These are phyloP conservation scores for Ectropis crepuscularia DNA, from an alignment of 2,888 invertebrate species.

Conservation along the genomic window DNA sequence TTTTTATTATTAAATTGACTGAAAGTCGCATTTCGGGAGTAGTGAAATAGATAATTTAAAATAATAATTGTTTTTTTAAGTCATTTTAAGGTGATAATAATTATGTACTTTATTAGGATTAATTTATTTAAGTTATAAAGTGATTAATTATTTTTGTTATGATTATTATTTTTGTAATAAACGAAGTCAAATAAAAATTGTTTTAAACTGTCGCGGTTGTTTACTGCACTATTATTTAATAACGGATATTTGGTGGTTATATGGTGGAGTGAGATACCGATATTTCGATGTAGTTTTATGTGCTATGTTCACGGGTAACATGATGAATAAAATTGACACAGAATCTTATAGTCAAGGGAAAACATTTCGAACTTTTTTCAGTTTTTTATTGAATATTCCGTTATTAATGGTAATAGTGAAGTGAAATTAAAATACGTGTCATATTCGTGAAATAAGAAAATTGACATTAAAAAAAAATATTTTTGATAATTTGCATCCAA, in stretches of 20 bases:
- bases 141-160: conserved; percentile 38
- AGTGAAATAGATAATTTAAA: conserved; percentile 14
- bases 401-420: too few relatives aligned
- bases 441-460: neutral
- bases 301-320: too few relatives aligned
- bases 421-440: neutral
- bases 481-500: too few relatives aligned
- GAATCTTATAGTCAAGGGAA: too few relatives aligned
- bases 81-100: conserved; percentile 43
- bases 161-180: conserved; percentile 17
- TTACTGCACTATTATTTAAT: too few relatives aligned
- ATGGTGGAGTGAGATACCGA: too few relatives aligned
- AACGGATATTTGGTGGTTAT: too few relatives aligned
- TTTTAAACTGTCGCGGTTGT: neutral
- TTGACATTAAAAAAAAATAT: too few relatives aligned
- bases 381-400: too few relatives aligned
- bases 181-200: conserved; percentile 8
- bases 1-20: conserved; percentile 22
- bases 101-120: conserved; percentile 45
- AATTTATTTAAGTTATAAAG: conserved; percentile 52
- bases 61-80: conserved; percentile 32
- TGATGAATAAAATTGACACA: too few relatives aligned
- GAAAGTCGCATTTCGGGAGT: conserved; percentile 28
- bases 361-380: too few relatives aligned
- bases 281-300: too few relatives aligned